Percentiles rank a stretch among this genome's conserved stretches.
These are phyloP conservation scores for Parnassius glacialis DNA, from an alignment of 2,888 invertebrate genomes.

Conservation along the genomic window DNA sequence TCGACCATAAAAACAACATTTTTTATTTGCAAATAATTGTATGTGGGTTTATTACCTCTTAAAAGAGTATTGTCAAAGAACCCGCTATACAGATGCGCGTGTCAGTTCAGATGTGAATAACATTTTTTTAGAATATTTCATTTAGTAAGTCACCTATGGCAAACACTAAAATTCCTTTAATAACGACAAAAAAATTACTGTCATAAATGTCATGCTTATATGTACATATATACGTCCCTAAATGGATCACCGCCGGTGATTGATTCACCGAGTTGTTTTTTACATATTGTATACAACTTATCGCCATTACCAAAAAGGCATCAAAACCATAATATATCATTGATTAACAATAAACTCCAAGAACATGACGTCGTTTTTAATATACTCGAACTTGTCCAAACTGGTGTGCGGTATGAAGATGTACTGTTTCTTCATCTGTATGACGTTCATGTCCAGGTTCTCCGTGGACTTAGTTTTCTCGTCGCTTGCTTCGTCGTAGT, in stretches of 20 bases:
- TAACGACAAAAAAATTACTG: not conserved
- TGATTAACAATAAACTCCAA: conserved; percentile 78
- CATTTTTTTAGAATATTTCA: no score
- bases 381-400: conserved; percentile 80
- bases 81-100: no score
- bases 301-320: no score
- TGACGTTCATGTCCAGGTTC: conserved; percentile 54
- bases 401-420: conserved; percentile 85
- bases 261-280: no score
- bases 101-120: no score
- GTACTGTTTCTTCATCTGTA: conserved; percentile 76
- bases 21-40: no score
- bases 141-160: no score
- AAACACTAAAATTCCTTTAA: no score
- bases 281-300: not conserved
- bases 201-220: no score
- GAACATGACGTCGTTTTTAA: conserved; percentile 82
- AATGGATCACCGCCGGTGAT: not conserved
- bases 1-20: no score
- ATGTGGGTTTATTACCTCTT: no score
- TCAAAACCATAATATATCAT: conserved; percentile 30
- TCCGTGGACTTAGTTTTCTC: conserved; percentile 54
- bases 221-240: not conserved
- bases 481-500: conserved; percentile 54
- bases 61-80: no score